phyloP scores from a whole-genome alignment of 2,797 vertebrate species.

The Rhynchonycteris naso region DNA sequence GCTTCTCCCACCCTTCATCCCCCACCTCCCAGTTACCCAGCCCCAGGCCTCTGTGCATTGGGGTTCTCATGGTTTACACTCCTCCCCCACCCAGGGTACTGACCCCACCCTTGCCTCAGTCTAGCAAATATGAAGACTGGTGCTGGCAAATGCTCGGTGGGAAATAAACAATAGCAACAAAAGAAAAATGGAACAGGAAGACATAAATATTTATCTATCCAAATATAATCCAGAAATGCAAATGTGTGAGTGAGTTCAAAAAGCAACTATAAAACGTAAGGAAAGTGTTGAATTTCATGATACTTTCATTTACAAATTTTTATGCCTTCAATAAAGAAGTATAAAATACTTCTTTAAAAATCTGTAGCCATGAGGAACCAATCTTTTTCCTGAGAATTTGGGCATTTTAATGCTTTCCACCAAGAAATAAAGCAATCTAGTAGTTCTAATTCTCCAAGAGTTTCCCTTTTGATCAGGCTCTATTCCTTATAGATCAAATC shows the following conservation, averaged over 20 bases:
- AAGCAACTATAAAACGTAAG: conserved; percentile 41
- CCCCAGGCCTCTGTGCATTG: neutral
- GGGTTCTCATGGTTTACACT: neutral
- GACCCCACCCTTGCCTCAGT: neutral
- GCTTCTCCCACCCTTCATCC: neutral
- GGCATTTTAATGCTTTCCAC: neutral
- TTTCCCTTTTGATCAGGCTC: conserved; percentile 10
- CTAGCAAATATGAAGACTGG: neutral
- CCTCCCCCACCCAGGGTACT: neutral
- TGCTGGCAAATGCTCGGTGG: neutral
- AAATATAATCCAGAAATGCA: conserved; percentile 46
- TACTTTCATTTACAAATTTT: conserved; percentile 17
- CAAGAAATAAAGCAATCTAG: neutral
- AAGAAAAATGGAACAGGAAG: conserved; percentile 6
- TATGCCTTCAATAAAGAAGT: neutral
- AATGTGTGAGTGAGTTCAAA: conserved; percentile 11
- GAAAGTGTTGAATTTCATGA: neutral
- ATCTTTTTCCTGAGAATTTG: neutral
- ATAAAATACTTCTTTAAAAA: conserved; percentile 44
- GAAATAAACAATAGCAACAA: conserved; percentile 27
- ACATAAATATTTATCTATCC: conserved; percentile 43
- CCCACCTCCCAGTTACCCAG: neutral
- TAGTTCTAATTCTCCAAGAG: neutral
- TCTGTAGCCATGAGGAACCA: neutral
- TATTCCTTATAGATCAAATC: neutral